Conservation (phyloP, 2,113 vertebrate genomes). For the Brachypodius melanocephalos region DNA sequence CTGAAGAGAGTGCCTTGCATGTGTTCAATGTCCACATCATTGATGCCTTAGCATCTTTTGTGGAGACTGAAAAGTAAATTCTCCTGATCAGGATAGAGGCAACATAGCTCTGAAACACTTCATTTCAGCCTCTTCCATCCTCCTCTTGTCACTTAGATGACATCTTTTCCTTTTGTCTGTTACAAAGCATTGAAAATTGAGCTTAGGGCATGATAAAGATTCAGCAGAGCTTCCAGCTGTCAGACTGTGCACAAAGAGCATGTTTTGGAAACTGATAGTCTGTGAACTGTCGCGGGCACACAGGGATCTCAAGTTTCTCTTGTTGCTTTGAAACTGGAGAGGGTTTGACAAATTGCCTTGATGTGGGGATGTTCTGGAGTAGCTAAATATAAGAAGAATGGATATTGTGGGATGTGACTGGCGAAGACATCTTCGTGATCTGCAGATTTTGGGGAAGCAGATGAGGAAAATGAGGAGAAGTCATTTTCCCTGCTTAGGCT, state of each 20-base stretch:
- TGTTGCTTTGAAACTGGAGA: constrained; percentile 13
- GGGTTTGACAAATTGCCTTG: neutral
- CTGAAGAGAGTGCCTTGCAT: neutral
- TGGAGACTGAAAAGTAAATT: neutral
- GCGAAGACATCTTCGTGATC: neutral
- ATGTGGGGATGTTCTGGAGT: neutral
- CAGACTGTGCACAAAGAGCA: neutral
- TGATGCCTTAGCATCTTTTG: neutral
- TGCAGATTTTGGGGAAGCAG: neutral
- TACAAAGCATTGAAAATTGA: neutral
- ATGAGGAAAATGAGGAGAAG: neutral
- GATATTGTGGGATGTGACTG: neutral
- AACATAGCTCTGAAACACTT: neutral
- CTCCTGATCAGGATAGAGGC: neutral
- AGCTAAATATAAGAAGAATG: neutral
- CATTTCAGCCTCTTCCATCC: neutral
- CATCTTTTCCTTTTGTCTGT: constrained; percentile 3
- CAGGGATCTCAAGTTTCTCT: neutral
- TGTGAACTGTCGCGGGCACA: neutral
- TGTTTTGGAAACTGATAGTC: neutral
- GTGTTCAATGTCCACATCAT: neutral
- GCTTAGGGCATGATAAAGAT: neutral
- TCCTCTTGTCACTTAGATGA: neutral
- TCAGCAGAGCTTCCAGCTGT: constrained; percentile 16
- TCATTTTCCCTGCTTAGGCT: neutral